A percentile compares a stretch with the other conserved stretches of the same genome.
These are phyloP conservation scores for Venturia canescens DNA, from an alignment of 1,140 invertebrate genomes.

Conservation along the genomic window DNA sequence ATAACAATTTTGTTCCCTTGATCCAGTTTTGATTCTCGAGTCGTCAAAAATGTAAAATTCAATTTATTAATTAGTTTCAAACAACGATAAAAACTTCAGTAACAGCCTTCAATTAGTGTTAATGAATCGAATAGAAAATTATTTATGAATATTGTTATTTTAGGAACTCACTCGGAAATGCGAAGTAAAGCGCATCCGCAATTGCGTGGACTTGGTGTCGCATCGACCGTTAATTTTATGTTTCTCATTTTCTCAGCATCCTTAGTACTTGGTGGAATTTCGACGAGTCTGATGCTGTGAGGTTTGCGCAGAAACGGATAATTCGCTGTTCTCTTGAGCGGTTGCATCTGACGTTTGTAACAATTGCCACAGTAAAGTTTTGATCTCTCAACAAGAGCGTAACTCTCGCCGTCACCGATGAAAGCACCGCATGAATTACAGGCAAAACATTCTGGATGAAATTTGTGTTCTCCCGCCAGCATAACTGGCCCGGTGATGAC, in stretches of 20 bases:
- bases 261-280: conserved; percentile 81
- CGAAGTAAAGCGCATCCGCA: conserved; percentile 77
- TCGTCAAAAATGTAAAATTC: no score
- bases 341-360: conserved; percentile 77
- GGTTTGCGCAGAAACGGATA: conserved; percentile 80
- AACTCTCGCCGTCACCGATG: conserved; percentile 94
- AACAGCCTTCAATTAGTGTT: neutral
- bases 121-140: no score
- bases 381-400: conserved; percentile 91
- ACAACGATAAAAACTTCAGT: neutral
- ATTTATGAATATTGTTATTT: neutral
- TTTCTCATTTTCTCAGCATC: conserved; percentile 75
- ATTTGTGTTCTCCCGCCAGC: conserved; percentile 95
- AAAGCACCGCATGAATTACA: conserved; percentile 89
- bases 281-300: conserved; percentile 88
- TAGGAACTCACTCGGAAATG: conserved; percentile 79
- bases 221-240: conserved; percentile 80
- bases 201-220: conserved; percentile 72
- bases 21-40: no score
- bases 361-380: conserved; percentile 87
- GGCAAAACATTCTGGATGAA: conserved; percentile 96
- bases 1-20: no score
- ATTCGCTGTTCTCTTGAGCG: conserved; percentile 78
- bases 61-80: no score
- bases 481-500: conserved; percentile 95